A percentile compares a stretch with the other conserved stretches of the same genome.
phyloP scores from a whole-genome alignment of 2,888 invertebrate species.

The Candidula unifasciata region DNA sequence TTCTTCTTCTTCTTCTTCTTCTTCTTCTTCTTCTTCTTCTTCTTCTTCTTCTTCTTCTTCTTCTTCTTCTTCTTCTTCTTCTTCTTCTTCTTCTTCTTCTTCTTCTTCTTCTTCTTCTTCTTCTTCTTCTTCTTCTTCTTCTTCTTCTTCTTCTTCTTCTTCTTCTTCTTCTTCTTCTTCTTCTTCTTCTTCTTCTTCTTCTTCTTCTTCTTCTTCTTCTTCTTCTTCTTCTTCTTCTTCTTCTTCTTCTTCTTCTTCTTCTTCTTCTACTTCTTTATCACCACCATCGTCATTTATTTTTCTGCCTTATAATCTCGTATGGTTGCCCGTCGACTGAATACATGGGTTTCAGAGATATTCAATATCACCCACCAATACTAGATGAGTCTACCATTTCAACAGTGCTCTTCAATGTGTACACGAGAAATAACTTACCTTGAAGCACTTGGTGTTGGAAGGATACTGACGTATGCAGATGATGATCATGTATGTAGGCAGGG shows the following conservation, averaged over 20 bases:
- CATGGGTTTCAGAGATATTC: too few relatives aligned
- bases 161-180: background rate
- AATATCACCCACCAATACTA: too few relatives aligned
- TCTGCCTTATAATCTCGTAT: background rate
- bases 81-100: constrained; percentile 13
- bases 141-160: background rate
- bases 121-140: background rate
- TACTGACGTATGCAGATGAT: too few relatives aligned
- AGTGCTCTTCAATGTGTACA: too few relatives aligned
- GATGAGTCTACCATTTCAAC: too few relatives aligned
- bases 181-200: constrained; percentile 4
- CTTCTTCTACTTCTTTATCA: background rate
- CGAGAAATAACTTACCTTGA: too few relatives aligned
- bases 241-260: background rate
- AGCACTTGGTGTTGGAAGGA: too few relatives aligned
- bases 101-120: background rate
- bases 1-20: constrained; percentile 26
- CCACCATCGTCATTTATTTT: background rate
- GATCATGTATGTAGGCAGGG: too few relatives aligned
- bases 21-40: constrained; percentile 18
- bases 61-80: background rate
- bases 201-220: constrained; percentile 2
- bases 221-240: constrained; percentile 32
- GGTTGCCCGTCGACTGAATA: too few relatives aligned
- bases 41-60: background rate